These are phyloP conservation scores for Acrobasis consociella DNA, from an alignment of 2,888 invertebrate genomes.

Conservation along the genomic window DNA sequence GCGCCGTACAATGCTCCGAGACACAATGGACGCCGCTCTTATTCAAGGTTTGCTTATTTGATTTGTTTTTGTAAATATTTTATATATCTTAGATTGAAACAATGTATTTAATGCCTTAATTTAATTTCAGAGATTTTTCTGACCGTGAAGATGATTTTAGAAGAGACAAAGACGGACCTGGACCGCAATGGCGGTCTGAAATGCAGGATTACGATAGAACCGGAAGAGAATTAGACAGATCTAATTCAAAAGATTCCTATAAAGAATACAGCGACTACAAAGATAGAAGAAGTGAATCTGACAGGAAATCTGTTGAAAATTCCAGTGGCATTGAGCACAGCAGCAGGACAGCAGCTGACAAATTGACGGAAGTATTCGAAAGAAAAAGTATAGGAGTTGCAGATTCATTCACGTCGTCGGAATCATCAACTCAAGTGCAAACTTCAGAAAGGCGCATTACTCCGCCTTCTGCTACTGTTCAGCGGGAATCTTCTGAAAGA, in stretches of 20 bases:
- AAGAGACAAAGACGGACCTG: slow-evolving; percentile 71
- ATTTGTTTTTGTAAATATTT: background rate
- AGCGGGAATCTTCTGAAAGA: slow-evolving; percentile 75
- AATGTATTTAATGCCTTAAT: slow-evolving; percentile 25
- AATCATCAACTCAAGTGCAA: slow-evolving; percentile 57
- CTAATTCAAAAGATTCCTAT: slow-evolving; percentile 78
- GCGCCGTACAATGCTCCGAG: slow-evolving; percentile 69
- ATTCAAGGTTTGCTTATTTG: slow-evolving; percentile 60
- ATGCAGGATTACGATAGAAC: slow-evolving; percentile 77
- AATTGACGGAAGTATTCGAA: slow-evolving; percentile 76
- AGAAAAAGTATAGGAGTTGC: slow-evolving; percentile 70
- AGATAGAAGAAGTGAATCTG: slow-evolving; percentile 76
- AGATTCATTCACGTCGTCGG: slow-evolving; percentile 60
- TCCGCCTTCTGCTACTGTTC: slow-evolving; percentile 61
- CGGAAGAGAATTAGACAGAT: slow-evolving; percentile 70
- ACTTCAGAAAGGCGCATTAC: slow-evolving; percentile 78
- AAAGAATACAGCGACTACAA: slow-evolving; percentile 77
- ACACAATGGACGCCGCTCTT: slow-evolving; percentile 73
- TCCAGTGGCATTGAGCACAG: slow-evolving; percentile 54
- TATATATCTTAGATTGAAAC: background rate
- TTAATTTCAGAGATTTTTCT: slow-evolving; percentile 69
- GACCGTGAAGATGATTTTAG: slow-evolving; percentile 76
- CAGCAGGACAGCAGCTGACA: slow-evolving; percentile 74
- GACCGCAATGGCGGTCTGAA: slow-evolving; percentile 76
- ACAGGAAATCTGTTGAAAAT: slow-evolving; percentile 67